phyloP scores from a whole-genome alignment of 2,888 invertebrate species.

The Alsophila aescularia region DNA sequence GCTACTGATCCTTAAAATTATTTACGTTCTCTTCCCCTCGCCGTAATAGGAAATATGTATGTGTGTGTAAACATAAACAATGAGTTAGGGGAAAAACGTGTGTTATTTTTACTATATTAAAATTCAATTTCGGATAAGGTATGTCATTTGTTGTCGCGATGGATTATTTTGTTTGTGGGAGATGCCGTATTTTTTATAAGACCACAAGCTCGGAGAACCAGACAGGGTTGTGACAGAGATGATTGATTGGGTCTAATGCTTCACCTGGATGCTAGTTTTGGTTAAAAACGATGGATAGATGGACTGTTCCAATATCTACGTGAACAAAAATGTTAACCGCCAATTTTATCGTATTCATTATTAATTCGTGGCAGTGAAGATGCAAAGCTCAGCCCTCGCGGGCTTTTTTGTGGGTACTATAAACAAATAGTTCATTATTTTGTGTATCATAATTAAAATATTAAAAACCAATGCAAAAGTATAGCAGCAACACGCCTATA shows the following conservation, averaged over 20 bases:
- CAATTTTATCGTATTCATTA: background rate
- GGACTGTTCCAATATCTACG: background rate
- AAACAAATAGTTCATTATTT: too few relatives aligned
- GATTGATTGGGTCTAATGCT: conserved; percentile 31
- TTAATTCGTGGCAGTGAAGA: too few relatives aligned
- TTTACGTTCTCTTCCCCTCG: conserved; percentile 58
- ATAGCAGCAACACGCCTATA: too few relatives aligned
- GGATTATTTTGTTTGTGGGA: conserved; percentile 22
- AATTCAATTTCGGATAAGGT: conserved; percentile 23
- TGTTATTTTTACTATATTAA: conserved; percentile 32
- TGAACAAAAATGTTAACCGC: background rate
- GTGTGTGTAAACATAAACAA: conserved; percentile 31
- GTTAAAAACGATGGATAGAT: conserved; percentile 7
- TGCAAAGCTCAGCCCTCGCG: too few relatives aligned
- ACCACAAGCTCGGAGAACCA: conserved; percentile 20
- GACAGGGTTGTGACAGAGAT: conserved; percentile 27
- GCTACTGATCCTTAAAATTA: conserved; percentile 70
- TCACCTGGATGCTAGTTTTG: conserved; percentile 29
- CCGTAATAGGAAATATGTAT: conserved; percentile 46
- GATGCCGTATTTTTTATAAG: conserved; percentile 18
- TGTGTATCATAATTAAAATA: too few relatives aligned
- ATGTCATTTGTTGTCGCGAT: conserved; percentile 10
- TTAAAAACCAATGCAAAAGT: too few relatives aligned
- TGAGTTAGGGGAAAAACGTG: conserved; percentile 26
- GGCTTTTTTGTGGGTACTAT: too few relatives aligned